Conservation (phyloP, 2,797 vertebrate species). For the Mico argentatus region DNA sequence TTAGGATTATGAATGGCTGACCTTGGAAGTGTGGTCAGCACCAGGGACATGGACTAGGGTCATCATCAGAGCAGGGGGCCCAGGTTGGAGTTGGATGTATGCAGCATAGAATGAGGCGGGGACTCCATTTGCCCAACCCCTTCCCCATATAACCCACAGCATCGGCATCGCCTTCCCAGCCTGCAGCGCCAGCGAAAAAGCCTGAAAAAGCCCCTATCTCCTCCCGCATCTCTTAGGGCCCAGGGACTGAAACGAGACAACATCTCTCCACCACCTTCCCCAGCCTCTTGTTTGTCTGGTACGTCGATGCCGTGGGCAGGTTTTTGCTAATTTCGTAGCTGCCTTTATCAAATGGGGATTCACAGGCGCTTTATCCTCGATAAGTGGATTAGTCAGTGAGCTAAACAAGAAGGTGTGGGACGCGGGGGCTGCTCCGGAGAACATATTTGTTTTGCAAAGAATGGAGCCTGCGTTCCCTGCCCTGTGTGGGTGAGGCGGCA, state of each 20-base stretch:
- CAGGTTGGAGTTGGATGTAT: rapidly evolving
- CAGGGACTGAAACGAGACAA: constrained; percentile 35
- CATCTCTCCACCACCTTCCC: constrained; percentile 61
- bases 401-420: constrained; percentile 88
- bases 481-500: constrained; percentile 43
- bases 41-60: neutral
- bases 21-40: neutral
- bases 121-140: neutral
- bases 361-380: constrained; percentile 85
- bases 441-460: constrained; percentile 87
- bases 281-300: constrained; percentile 83
- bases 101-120: neutral
- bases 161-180: neutral
- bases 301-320: constrained; percentile 82
- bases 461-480: constrained; percentile 82
- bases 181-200: too few species aligned
- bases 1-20: neutral
- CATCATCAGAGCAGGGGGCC: neutral
- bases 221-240: constrained; percentile 63
- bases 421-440: constrained; percentile 84
- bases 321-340: constrained; percentile 87
- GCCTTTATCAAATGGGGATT: constrained; percentile 87
- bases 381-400: constrained; percentile 90
- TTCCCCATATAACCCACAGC: neutral
- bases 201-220: constrained; percentile 50